Conservation (phyloP, 2,113 vertebrate genomes). For the Siphamia tubifer region DNA sequence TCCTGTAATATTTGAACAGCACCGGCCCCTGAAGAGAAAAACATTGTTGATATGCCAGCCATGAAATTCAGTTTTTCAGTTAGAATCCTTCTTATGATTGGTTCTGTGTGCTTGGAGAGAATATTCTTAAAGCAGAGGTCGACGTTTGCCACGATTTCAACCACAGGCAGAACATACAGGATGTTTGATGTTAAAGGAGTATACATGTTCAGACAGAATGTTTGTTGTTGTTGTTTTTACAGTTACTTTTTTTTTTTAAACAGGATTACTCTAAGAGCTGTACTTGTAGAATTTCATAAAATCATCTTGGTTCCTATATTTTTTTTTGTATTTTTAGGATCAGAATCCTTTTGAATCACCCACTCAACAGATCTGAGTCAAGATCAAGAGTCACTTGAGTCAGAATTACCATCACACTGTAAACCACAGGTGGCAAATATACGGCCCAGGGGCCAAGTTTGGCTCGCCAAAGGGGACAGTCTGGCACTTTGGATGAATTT, state of each 20-base stretch:
- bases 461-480: too few species aligned
- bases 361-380: too few species aligned
- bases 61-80: conserved; percentile 61
- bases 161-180: conserved; percentile 19
- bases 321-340: too few species aligned
- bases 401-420: too few species aligned
- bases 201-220: neutral
- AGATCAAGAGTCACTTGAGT: too few species aligned
- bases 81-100: conserved; percentile 35
- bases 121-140: conserved; percentile 58
- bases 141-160: conserved; percentile 49
- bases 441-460: too few species aligned
- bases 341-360: too few species aligned
- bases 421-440: too few species aligned
- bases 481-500: too few species aligned
- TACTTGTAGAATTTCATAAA: too few species aligned
- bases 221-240: neutral
- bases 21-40: conserved; percentile 63
- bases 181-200: conserved; percentile 29
- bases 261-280: too few species aligned
- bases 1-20: conserved; percentile 49
- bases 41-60: conserved; percentile 74
- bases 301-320: too few species aligned
- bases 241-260: neutral
- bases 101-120: conserved; percentile 39